Evolutionary conservation across 2,797 vertebrate species (phyloP).

Genomic region (Coluber constrictor): DNA sequence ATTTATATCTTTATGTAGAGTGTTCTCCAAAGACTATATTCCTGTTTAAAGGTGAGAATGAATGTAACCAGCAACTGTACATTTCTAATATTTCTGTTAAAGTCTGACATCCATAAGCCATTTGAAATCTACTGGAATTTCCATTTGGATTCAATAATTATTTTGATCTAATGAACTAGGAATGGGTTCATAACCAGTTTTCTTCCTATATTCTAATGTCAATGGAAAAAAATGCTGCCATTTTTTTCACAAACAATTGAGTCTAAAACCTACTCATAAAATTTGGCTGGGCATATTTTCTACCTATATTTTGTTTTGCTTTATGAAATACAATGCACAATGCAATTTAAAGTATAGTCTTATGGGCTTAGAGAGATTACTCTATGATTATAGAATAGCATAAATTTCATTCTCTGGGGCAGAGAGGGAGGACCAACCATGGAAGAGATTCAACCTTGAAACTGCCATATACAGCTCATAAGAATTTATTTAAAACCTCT

Average conservation of each 20-base stretch:
- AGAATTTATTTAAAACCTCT: not conserved
- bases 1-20: not conserved
- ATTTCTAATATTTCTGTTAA: not conserved
- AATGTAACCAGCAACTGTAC: not conserved
- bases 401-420: not conserved
- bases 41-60: not conserved
- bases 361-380: not conserved
- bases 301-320: not conserved
- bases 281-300: not conserved
- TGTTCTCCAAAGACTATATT: not conserved
- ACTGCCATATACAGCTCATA: not conserved
- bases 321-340: not conserved
- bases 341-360: not conserved
- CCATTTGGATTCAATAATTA: not conserved
- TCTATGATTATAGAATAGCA: not conserved
- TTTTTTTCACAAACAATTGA: not conserved
- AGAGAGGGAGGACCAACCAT: not conserved
- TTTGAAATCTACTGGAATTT: not conserved
- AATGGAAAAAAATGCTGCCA: not conserved
- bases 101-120: not conserved
- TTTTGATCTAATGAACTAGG: not conserved
- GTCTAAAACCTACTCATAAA: not conserved
- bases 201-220: not conserved
- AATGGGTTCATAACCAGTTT: not conserved
- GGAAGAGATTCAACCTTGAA: not conserved